Percentiles rank a stretch among this genome's conserved stretches.
Conservation (phyloP, 2,888 invertebrate species). For the Eumacrocentrus americanus region DNA sequence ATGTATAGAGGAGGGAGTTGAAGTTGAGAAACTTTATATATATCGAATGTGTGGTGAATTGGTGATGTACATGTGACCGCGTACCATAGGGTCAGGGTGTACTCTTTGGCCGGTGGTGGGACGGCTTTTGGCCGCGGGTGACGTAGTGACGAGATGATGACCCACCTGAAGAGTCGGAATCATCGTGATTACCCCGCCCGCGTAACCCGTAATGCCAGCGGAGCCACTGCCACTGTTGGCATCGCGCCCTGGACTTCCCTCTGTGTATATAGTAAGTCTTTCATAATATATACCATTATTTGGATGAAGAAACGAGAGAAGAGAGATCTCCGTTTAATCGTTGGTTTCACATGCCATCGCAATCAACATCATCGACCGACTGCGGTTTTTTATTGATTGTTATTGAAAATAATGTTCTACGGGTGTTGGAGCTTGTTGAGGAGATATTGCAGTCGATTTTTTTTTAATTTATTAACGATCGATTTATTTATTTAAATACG, state of each 20-base stretch:
- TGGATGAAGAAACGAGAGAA: no score
- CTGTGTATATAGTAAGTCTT: background rate
- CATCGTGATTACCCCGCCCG: constrained; percentile 59
- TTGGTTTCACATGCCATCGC: no score
- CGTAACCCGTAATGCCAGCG: constrained; percentile 55
- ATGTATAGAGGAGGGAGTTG: background rate
- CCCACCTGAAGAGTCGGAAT: constrained; percentile 53
- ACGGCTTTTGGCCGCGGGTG: constrained; percentile 55
- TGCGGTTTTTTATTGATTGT: no score
- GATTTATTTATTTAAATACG: no score
- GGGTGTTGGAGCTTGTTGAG: no score
- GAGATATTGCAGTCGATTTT: no score
- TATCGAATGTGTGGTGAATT: background rate
- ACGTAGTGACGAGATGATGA: constrained; percentile 61
- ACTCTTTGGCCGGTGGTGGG: background rate
- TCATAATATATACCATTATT: no score
- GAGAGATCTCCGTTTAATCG: no score
- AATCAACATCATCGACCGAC: no score
- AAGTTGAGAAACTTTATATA: background rate
- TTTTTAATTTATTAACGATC: no score
- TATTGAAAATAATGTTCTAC: no score
- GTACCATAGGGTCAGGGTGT: constrained; percentile 19
- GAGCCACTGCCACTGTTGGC: constrained; percentile 57
- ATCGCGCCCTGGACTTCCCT: constrained; percentile 30
- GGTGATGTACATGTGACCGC: background rate